Base-by-base conservation (phyloP, 2,888 invertebrate species). In the Enchytraeus crypticus region DNA sequence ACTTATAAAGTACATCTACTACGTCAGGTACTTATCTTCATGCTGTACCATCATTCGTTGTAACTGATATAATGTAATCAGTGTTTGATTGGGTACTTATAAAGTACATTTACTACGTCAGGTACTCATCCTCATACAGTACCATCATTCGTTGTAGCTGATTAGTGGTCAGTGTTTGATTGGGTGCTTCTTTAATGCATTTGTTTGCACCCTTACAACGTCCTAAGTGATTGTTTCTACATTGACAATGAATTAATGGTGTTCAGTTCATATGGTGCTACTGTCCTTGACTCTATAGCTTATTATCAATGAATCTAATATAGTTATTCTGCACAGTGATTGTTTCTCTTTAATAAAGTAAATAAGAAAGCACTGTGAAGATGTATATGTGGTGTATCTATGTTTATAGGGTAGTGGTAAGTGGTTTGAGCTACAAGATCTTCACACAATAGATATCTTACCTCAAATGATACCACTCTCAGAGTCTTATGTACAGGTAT, bases 381-480 rank as follows among this genome's bases (percentile, higher is more conserved):
- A n/a, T n/a, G n/a, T n/a, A n/a, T n/a, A 30, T 32, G 34, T n/a
- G 14, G 3, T n/a, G 4, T 54, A 21, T 54, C 8, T 27, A 5
- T 54, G 54, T 34, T 43, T 75, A 26, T 72, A 84, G 83, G 85
- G 84, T 72, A 87, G 87, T 77, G 89, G 84, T 80, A 92, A 86
- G 83, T 92, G 90, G 92, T 92, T 85, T 73, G 88, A 88, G 76
- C 82, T 90, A 82, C 90, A 90, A 82, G 98, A 99, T 83, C 84
- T 99, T 59, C 98, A 98, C 76, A 97, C 98, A 0, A 92, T 89
- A 5, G 95, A 95, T 79, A 97, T 98, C 73, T 83, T 99, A 62
- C 97, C 98, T 3, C 98, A 98, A 81, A 98, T 98, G 96, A 97
- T 99, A 64, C 96, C 98, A 0, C 83, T 99, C 26, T 96, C 97